phyloP scores from a whole-genome alignment of 2,888 invertebrate species.

The Sipha maydis region DNA sequence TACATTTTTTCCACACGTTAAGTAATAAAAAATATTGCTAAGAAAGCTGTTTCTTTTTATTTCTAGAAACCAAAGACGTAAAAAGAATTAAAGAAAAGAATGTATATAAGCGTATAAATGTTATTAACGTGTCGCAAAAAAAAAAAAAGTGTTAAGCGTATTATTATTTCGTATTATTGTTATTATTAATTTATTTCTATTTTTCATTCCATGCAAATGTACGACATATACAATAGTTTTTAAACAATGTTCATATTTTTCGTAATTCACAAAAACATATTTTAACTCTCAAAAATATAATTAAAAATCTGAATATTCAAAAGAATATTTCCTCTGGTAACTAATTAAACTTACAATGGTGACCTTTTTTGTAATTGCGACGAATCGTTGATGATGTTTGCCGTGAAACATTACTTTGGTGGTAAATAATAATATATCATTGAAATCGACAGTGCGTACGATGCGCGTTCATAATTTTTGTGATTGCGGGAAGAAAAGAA shows the following conservation, averaged over 20 bases:
- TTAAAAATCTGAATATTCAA: no score
- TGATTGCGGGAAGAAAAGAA: no score
- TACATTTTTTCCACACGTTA: background rate
- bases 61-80: slow-evolving; percentile 5
- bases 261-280: no score
- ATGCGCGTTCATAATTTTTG: no score
- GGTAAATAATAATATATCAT: background rate
- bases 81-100: slow-evolving; percentile 22
- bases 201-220: background rate
- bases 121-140: slow-evolving; percentile 15
- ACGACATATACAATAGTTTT: no score
- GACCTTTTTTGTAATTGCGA: background rate
- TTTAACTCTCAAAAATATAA: background rate
- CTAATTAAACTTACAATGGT: no score
- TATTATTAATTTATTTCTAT: background rate
- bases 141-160: background rate
- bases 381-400: background rate
- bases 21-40: slow-evolving; percentile 16
- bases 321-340: no score
- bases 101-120: background rate
- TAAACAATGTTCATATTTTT: no score
- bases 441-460: background rate
- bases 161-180: slow-evolving; percentile 1
- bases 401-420: background rate
- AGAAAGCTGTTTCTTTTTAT: slow-evolving; percentile 16